Conservation (phyloP, 1,140 invertebrate species). For the Megathymus violae region DNA sequence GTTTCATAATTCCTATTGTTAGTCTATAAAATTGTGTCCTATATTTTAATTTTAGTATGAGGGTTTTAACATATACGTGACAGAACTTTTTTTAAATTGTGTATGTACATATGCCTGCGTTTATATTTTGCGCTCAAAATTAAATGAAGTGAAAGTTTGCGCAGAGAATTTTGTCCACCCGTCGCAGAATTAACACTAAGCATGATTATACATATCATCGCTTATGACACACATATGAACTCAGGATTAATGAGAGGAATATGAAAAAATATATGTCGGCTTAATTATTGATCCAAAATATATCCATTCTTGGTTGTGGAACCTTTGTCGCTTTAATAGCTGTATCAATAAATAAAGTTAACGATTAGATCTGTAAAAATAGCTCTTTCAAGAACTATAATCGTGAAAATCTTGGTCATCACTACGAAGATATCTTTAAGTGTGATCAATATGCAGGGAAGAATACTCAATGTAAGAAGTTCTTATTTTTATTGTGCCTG, state of each 20-base stretch:
- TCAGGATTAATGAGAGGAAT: conserved; percentile 7
- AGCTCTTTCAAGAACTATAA: conserved; percentile 25
- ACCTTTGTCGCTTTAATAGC: conserved; percentile 28
- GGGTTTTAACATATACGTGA: too few species aligned
- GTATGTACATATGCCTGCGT: too few species aligned
- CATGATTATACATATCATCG: too few species aligned
- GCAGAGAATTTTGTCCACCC: neutral
- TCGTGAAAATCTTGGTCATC: conserved; percentile 30
- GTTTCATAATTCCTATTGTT: too few species aligned
- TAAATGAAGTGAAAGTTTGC: too few species aligned
- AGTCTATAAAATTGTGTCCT: too few species aligned
- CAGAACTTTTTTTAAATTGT: too few species aligned
- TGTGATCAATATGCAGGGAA: conserved; percentile 13
- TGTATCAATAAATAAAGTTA: conserved; percentile 30
- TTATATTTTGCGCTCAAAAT: too few species aligned
- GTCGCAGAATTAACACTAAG: neutral
- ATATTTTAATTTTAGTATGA: too few species aligned
- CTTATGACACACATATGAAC: too few species aligned
- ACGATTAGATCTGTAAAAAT: conserved; percentile 33
- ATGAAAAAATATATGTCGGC: conserved; percentile 5
- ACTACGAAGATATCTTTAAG: conserved; percentile 26
- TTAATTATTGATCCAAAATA: conserved; percentile 3
- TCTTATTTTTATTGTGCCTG: conserved; percentile 19
- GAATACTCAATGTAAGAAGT: conserved; percentile 20
- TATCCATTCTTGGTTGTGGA: conserved; percentile 10